A percentile compares a stretch with the other conserved stretches of the same genome.
These are phyloP conservation scores for Boloria euphrosyne DNA, from an alignment of 2,888 invertebrate genomes.

Conservation along the genomic window DNA sequence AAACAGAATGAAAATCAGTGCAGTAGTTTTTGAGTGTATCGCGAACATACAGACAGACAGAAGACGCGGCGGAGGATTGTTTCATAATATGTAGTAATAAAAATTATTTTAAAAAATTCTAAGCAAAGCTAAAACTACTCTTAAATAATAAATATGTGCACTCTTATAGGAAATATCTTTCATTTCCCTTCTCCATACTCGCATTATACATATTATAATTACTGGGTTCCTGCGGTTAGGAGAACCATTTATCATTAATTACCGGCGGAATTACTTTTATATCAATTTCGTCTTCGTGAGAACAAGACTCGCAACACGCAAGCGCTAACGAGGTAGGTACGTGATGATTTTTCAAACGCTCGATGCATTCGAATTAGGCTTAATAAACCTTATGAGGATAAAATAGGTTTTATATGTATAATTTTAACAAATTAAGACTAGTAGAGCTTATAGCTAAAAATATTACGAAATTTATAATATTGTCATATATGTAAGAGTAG, in stretches of 20 bases:
- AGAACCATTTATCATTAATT: constrained; percentile 25
- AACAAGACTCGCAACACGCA: constrained; percentile 34
- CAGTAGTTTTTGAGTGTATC: no score
- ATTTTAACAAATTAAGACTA: neutral
- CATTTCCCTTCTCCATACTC: neutral
- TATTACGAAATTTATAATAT: no score
- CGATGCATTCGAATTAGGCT: constrained; percentile 30
- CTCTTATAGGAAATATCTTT: neutral
- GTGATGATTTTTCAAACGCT: constrained; percentile 36
- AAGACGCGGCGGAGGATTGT: no score
- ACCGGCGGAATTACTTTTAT: constrained; percentile 25
- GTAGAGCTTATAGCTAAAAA: neutral
- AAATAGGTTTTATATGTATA: constrained; percentile 16
- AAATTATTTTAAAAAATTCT: no score
- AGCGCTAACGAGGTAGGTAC: constrained; percentile 35
- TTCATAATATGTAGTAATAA: no score
- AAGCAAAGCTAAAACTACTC: no score
- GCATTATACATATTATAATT: constrained; percentile 22
- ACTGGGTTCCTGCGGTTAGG: constrained; percentile 25
- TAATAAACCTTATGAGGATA: constrained; percentile 23
- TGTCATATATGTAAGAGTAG: no score
- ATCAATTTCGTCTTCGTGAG: constrained; percentile 32
- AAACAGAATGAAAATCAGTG: no score
- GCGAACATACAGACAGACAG: no score
- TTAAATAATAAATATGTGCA: neutral